Conservation (phyloP, 1,140 invertebrate species). For the Calosoma granatense region DNA sequence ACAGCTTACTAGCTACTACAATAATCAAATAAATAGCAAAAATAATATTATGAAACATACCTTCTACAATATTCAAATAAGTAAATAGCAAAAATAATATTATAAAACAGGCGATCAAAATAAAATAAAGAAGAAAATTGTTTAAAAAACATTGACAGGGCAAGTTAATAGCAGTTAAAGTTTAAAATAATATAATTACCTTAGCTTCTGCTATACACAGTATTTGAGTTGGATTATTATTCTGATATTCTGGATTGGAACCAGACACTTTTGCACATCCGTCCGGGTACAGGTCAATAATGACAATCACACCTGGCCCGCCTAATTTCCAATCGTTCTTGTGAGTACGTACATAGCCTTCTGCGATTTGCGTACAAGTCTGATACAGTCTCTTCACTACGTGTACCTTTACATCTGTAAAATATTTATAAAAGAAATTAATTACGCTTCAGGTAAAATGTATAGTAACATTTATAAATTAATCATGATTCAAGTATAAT, state of each 20-base stretch:
- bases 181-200: slow-evolving; percentile 32
- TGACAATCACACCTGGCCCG: slow-evolving; percentile 33
- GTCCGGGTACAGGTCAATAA: slow-evolving; percentile 40
- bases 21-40: not conserved
- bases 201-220: slow-evolving; percentile 40
- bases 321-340: slow-evolving; percentile 36
- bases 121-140: too few relatives aligned
- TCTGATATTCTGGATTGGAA: slow-evolving; percentile 16
- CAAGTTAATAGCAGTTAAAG: slow-evolving; percentile 26
- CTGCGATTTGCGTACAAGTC: slow-evolving; percentile 33
- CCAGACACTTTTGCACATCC: slow-evolving; percentile 31
- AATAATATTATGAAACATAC: slow-evolving; percentile 16
- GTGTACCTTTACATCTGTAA: slow-evolving; percentile 37
- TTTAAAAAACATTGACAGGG: not conserved
- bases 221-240: slow-evolving; percentile 37
- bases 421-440: slow-evolving; percentile 11
- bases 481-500: slow-evolving; percentile 6
- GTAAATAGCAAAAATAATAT: too few relatives aligned
- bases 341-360: slow-evolving; percentile 34
- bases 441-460: too few relatives aligned
- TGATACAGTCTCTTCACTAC: slow-evolving; percentile 37
- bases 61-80: not conserved
- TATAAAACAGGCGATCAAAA: too few relatives aligned
- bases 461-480: too few relatives aligned
- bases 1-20: not conserved